Percentiles rank a stretch among this genome's conserved stretches.
phyloP scores from a whole-genome alignment of 2,113 vertebrate genomes.

The Accipiter cooperii region DNA sequence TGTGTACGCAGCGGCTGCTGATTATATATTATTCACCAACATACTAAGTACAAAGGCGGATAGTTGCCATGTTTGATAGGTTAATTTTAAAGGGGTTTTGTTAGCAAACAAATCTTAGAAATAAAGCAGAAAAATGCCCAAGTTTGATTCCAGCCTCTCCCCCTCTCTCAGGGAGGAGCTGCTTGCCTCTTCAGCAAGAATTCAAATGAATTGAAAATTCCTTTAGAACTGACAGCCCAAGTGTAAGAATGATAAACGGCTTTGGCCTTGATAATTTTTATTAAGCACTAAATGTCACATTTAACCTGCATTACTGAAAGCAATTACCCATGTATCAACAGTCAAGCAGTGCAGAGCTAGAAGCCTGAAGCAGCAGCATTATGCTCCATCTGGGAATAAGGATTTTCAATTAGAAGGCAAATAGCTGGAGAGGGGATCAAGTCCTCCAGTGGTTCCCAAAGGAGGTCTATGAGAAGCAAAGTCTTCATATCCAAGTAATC shows the following conservation, averaged over 20 bases:
- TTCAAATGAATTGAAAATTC: constrained; percentile 70
- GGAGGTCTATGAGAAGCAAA: constrained; percentile 72
- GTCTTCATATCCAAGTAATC: constrained; percentile 79
- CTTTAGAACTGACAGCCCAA: constrained; percentile 78
- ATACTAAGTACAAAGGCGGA: not conserved
- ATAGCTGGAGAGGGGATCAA: constrained; percentile 78
- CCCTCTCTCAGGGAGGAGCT: not conserved
- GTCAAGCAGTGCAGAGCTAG: constrained; percentile 73
- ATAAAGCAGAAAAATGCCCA: not conserved
- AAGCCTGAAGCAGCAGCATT: constrained; percentile 68
- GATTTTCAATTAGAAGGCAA: constrained; percentile 93
- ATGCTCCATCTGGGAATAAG: constrained; percentile 86
- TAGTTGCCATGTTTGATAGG: not conserved
- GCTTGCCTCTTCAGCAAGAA: constrained; percentile 44
- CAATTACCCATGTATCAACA: constrained; percentile 89
- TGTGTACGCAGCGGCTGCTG: not conserved
- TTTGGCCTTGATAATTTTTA: constrained; percentile 89
- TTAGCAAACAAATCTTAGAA: constrained; percentile 29
- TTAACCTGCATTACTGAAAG: constrained; percentile 91
- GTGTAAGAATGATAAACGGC: constrained; percentile 87
- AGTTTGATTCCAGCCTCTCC: not conserved
- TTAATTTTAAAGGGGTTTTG: constrained; percentile 33
- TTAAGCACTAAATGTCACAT: constrained; percentile 92
- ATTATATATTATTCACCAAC: not conserved
- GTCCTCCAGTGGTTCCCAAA: constrained; percentile 74